Evolutionary conservation across 2,113 vertebrate species (phyloP).

Genomic region (Sinocyclocheilus grahami): DNA sequence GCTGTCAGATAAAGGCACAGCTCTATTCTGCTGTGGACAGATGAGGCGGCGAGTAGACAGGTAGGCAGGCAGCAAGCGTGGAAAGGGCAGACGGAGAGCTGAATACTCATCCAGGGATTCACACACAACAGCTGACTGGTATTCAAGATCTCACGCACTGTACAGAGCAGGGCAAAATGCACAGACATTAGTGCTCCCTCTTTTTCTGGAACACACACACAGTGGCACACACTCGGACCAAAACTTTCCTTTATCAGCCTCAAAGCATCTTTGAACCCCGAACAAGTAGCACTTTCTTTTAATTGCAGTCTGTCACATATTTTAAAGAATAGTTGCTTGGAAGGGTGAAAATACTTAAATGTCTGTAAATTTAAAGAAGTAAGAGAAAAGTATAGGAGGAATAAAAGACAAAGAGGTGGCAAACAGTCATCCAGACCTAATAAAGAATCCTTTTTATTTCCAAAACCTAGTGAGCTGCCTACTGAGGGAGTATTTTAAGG

Average conservation of each 20-base stretch:
- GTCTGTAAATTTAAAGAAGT: background rate
- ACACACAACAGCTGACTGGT: conserved; percentile 50
- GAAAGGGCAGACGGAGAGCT: conserved; percentile 54
- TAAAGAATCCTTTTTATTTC: background rate
- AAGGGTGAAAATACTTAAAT: conserved; percentile 32
- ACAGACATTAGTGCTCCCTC: conserved; percentile 12
- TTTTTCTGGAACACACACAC: conserved; percentile 17
- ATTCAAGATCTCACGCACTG: conserved; percentile 56
- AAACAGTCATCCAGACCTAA: background rate
- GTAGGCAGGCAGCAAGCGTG: conserved; percentile 25
- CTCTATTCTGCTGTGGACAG: conserved; percentile 33
- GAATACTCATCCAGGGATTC: conserved; percentile 59
- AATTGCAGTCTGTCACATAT: conserved; percentile 35
- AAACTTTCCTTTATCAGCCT: conserved; percentile 5
- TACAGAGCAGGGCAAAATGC: conserved; percentile 16
- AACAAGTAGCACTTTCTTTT: conserved; percentile 25
- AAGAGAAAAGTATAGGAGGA: background rate
- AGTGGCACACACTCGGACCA: background rate
- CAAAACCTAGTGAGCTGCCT: background rate
- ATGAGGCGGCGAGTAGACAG: conserved; percentile 33
- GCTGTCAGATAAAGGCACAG: conserved; percentile 49
- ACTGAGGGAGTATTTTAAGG: too few species aligned
- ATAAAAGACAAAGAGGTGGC: background rate
- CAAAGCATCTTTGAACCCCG: conserved; percentile 30
- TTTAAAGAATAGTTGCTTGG: conserved; percentile 30